Evolutionary conservation across 2,888 invertebrate species (phyloP), one percentile per base, ranked within the genome.

Genomic region (Syrista parreyssii): DNA sequence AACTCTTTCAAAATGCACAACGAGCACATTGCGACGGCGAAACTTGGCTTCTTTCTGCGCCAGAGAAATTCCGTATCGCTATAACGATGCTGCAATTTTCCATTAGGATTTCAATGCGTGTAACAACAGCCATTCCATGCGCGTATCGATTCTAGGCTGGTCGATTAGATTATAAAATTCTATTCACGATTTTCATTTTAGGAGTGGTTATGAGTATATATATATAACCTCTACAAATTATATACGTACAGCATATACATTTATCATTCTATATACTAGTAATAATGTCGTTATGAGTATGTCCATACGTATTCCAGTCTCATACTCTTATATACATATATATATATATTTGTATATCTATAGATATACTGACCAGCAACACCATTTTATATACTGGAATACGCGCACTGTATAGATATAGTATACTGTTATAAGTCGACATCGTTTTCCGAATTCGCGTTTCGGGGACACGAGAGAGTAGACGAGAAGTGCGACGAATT

Each of bases 401-500:
- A 55, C 55, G 9, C 9, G 23, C 9, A 23, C 15, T 40, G 40
- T 55, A 55, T 23, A 55, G 9, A 30, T 9, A 12, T 31, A 15
- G 23, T 11, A 71, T 33, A 71, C 71, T 71, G 71, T 71, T 74
- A 74, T 30, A 74, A 35, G 33, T 74, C 35, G 74, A 35, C 74
- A 74, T 36, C 33, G 35, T 74, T 74, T 74, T 15, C 74, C n/a
- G 35, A 74, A 74, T 74, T 74, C 33, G 74, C 74, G 35, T 35
- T 74, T 74, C 36, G 74, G 33, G 35, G 33, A 74, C 74, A 35
- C 74, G 74, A 74, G 74, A 74, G 74, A 74, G 74, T 35, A 33
- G 74, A 6, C 74, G 71, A 32, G 30, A 33, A 74, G 33, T 30
- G 74, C 32, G 74, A 12, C 74, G 74, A 74, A 74, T 74, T 33